Evolutionary conservation across 1,140 invertebrate genomes (phyloP), one percentile per base, ranked within the genome.

Genomic region (Aphelenchoides besseyi): DNA sequence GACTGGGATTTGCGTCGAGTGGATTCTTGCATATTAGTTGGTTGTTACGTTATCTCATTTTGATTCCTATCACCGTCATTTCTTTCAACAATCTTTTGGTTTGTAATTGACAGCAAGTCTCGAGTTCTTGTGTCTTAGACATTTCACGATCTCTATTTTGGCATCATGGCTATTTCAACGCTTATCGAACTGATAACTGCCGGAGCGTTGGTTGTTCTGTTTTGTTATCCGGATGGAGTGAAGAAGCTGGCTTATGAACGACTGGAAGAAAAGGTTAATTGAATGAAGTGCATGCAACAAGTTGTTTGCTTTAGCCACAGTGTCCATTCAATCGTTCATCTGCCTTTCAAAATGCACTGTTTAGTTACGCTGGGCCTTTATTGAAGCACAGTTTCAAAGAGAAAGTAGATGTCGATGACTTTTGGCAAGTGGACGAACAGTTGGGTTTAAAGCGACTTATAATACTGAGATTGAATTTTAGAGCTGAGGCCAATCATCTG

Each of bases 41-140:
- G 55, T 23, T 59, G 5, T 12, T 59, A 23, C 5, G 18, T 5
- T 23, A 8, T 28, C 12, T 59, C 5, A 8, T 23, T 28, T 18
- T 59, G 5, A 18, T 18, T 33, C 55, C 55, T 8, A 18, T 33
- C 26, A 33, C 5, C 18, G 5, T 59, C 18, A 8, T 8, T 33
- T 28, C 18, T 8, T 29, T 59, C 18, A 16, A 5, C 18, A 23
- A 59, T 59, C 41, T 48, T 23, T 48, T 12, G 41, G 55, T 59
- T 5, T 59, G 5, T 59, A n/a, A n/a, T n/a, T n/a, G n/a, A n/a
- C n/a, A n/a, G 55, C 12, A 59, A 59, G 55, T n/a, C n/a, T 41
- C n/a, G n/a, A 41, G 18, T 8, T 18, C 5, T 59, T 8, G 5
- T 5, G 5, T 5, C 5, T 59, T 59, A 59, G 18, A 33, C 5